Base-by-base conservation (phyloP, 2,113 vertebrate species). In the Morone saxatilis region DNA sequence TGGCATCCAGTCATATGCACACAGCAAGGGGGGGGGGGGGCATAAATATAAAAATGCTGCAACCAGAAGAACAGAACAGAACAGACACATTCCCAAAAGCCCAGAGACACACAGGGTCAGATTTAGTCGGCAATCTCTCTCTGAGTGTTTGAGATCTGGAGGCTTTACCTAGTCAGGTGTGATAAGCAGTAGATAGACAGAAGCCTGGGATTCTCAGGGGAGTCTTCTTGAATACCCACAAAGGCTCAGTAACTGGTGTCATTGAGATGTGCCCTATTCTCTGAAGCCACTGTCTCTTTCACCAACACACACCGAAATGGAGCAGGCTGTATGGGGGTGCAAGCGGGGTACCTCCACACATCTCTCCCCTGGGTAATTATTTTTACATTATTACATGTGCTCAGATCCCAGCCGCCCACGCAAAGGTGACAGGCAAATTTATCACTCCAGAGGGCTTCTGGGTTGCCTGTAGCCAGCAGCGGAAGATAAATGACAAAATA, bases 301-400 rank as follows among this genome's bases (percentile, higher is more conserved):
- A 80, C 73, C 76, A 79, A 90, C 81, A 76, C 66, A 85, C 83
- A 83, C 31, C 63, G 81, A 91, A 79, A 85, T 50, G 70, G 71
- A 86, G 82, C 86, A 76, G 81, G 65, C 83, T 67, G 65, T 36
- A 85, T 75, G 86, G 88, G 86, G 88, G 84, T 83, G 86, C 78
- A 76, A 71, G 76, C 57, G 72, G 86, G 87, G 90, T 90, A 82
- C 91, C 91, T 89, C 86, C 69, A 76, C 86, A 84, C 90, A 88
- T 84, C 88, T 93, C 88, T 96, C 96, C 95, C 95, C 84, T 86
- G 95, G 95, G 96, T 96, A 96, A 96, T 96, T 96, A 96, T 96
- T 96, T 95, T 94, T 96, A 95, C 95, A 96, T 96, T 95, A 96
- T 96, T 96, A 96, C 95, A 96, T 94, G 92, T 96, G 94, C 95